Evolutionary conservation across 2,797 vertebrate species (phyloP).

Genomic region (Notoglanidium macrostoma): DNA sequence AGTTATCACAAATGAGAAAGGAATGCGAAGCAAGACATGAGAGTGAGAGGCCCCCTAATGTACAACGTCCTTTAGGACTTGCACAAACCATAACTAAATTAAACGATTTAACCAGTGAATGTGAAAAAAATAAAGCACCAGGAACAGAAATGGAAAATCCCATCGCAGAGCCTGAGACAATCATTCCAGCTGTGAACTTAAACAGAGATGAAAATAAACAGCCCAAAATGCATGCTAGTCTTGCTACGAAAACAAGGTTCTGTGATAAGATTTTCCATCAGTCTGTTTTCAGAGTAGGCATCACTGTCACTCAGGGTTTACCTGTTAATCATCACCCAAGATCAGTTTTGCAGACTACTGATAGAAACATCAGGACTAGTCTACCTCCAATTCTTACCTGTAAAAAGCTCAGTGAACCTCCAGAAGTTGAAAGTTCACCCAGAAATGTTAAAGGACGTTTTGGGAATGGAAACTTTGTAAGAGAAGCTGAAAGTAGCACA

Average conservation of each 20-base stretch:
- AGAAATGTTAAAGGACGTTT: neutral
- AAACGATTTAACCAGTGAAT: neutral
- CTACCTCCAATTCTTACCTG: neutral
- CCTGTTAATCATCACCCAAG: slow-evolving; percentile 6
- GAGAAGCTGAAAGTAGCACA: neutral
- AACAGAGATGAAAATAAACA: neutral
- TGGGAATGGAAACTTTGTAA: neutral
- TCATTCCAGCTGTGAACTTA: slow-evolving; percentile 12
- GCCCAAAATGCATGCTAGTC: neutral
- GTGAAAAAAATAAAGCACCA: neutral
- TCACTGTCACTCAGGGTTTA: neutral
- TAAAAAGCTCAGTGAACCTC: slow-evolving; percentile 12
- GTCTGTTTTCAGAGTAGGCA: slow-evolving; percentile 17
- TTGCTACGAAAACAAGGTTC: neutral
- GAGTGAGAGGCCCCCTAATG: neutral
- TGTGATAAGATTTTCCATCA: slow-evolving; percentile 46
- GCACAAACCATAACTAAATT: neutral
- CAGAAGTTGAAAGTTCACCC: neutral
- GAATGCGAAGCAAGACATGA: neutral
- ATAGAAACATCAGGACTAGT: neutral
- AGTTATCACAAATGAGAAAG: neutral
- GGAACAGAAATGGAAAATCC: neutral
- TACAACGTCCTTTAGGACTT: neutral
- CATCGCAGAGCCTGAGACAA: slow-evolving; percentile 8
- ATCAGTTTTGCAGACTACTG: neutral